Evolutionary conservation across 2,113 vertebrate genomes (phyloP), one percentile per base, ranked within the genome.

Genomic region (Oncorhynchus tshawytscha): DNA sequence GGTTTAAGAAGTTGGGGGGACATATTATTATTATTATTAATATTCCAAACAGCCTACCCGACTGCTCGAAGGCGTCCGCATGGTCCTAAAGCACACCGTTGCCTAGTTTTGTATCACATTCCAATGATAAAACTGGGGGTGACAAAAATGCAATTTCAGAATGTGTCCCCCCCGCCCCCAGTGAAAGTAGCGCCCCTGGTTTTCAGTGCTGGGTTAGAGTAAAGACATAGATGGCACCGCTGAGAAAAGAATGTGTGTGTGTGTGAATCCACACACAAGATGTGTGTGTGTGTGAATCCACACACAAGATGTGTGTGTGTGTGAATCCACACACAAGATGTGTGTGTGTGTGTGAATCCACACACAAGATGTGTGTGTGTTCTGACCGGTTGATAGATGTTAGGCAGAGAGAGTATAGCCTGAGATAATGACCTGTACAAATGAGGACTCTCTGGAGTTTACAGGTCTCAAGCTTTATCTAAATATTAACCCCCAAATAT

Each of bases 191-290:
- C 39, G 39, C 12, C 54, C 54, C 20, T 51, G 20, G 24, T 45
- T 13, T 49, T 84, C 76, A 78, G 79, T 73, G 70, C 66, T 82
- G 59, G 84, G 78, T 71, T 77, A 86, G 82, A 85, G 78, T 78
- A 86, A 72, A 77, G 34, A 79, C 77, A 88, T 70, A 71, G 49
- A 73, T 88, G 83, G 80, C 78, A 89, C 83, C 29, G 24, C 85
- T 74, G 75, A 70, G 76, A 48, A 64, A 72, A 31, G n/a, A 74
- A 72, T 72, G 72, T 62, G 29, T 76, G 75, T 73, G 69, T 69
- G 70, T 65, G 68, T 49, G 74, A 71, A 80, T 69, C 76, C n/a
- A 34, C 45, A 27, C 67, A 49, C 51, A 39, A 59, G 54, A 69
- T 70, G 77, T 70, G 70, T 48, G 74, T 74, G 64, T 75, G 65